Conservation (phyloP, 2,888 invertebrate species). For the Bugula neritina region DNA sequence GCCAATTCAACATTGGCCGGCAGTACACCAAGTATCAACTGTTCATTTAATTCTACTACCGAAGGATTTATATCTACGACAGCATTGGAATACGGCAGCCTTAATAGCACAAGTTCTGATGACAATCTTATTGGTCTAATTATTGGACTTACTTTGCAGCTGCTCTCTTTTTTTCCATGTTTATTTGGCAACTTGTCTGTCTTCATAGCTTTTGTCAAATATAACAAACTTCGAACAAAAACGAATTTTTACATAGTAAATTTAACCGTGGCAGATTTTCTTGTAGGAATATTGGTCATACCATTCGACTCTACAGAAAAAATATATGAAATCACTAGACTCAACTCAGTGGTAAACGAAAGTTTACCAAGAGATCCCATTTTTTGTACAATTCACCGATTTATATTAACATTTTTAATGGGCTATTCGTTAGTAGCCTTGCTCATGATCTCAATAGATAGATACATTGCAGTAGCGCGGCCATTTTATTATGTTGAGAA, state of each 20-base stretch:
- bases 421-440: neutral
- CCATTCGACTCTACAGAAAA: neutral
- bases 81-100: too few relatives aligned
- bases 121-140: neutral
- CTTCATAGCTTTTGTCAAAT: neutral
- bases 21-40: neutral
- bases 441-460: slow-evolving; percentile 11
- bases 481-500: slow-evolving; percentile 7
- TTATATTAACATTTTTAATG: neutral
- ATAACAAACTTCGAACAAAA: neutral
- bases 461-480: neutral
- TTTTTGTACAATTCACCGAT: slow-evolving; percentile 8
- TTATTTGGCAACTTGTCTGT: neutral
- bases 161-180: neutral
- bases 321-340: neutral
- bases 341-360: neutral
- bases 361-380: neutral
- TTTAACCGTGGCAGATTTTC: slow-evolving; percentile 3
- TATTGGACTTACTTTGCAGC: neutral
- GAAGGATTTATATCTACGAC: too few relatives aligned
- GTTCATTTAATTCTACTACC: too few relatives aligned
- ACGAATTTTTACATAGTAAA: neutral
- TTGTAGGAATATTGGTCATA: neutral
- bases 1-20: neutral
- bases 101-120: neutral